A percentile compares a stretch with the other conserved stretches of the same genome.
Conservation (phyloP, 2,797 vertebrate genomes). For the Sitta carolinensis region DNA sequence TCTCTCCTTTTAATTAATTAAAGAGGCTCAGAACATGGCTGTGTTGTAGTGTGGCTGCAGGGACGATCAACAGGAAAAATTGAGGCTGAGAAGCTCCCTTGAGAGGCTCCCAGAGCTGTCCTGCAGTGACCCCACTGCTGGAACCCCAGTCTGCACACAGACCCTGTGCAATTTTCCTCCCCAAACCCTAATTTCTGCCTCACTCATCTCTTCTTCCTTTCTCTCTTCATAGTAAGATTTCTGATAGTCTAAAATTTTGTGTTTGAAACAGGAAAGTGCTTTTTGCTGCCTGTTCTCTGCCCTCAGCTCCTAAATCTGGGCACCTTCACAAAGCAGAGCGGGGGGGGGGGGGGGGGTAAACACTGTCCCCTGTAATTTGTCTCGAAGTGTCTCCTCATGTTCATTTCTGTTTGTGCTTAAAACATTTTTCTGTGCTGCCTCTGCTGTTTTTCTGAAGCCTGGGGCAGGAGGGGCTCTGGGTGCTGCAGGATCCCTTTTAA, state of each 20-base stretch:
- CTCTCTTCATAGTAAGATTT: neutral
- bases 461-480: neutral
- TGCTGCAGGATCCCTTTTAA: neutral
- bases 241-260: neutral
- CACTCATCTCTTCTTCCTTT: neutral
- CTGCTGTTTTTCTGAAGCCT: neutral
- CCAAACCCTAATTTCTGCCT: neutral
- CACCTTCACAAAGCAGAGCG: neutral
- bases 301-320: neutral
- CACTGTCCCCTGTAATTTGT: neutral
- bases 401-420: neutral
- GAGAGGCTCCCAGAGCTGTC: neutral
- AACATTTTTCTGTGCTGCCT: neutral
- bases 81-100: neutral
- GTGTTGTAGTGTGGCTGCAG: neutral
- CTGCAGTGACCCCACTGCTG: neutral
- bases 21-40: neutral
- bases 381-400: neutral
- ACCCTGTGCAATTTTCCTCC: neutral
- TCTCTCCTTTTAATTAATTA: conserved; percentile 42
- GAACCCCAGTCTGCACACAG: neutral
- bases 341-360: neutral
- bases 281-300: neutral
- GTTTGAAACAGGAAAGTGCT: neutral
- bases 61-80: neutral